Evolutionary conservation across 2,888 invertebrate species (phyloP), one percentile per base, ranked within the genome.

Genomic region (Zhuqinia jingwanae): DNA sequence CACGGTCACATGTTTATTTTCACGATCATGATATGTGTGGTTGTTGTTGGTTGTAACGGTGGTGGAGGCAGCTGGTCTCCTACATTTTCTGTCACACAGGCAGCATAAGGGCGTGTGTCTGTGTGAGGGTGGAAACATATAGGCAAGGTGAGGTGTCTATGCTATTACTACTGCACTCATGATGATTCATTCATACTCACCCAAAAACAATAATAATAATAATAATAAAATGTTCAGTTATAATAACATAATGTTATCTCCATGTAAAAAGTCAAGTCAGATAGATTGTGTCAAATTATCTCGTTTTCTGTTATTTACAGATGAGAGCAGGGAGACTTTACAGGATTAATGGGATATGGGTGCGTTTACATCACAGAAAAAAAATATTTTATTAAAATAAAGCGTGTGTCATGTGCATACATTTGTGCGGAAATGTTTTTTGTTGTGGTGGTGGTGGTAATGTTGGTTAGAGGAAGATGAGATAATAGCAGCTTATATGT

Each of bases 401-500:
- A n/a, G n/a, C n/a, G n/a, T n/a, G n/a, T n/a, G n/a, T n/a, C n/a
- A n/a, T n/a, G n/a, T n/a, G n/a, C n/a, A n/a, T n/a, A n/a, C n/a
- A n/a, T n/a, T n/a, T 65, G 80, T 80, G 56, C 80, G 80, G 80
- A 65, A 68, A 65, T 79, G 42, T 60, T 58, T n/a, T n/a, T n/a
- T n/a, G n/a, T n/a, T 11, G 30, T 76, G 15, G 17, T 17, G 20
- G 10, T 73, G 47, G 10, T 36, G 17, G 10, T 22, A 53, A 11
- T 53, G n/a, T 63, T 27, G 15, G 36, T n/a, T 79, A 68, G 60
- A 60, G 60, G 60, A 15, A 60, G 60, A 65, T 65, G 17, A n/a
- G n/a, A n/a, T n/a, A n/a, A n/a, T n/a, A n/a, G n/a, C n/a, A n/a
- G n/a, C n/a, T n/a, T n/a, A n/a, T n/a, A n/a, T n/a, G n/a, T n/a